These are phyloP conservation scores for Aporophyla nigra DNA, from an alignment of 2,888 invertebrate species.

Conservation along the genomic window DNA sequence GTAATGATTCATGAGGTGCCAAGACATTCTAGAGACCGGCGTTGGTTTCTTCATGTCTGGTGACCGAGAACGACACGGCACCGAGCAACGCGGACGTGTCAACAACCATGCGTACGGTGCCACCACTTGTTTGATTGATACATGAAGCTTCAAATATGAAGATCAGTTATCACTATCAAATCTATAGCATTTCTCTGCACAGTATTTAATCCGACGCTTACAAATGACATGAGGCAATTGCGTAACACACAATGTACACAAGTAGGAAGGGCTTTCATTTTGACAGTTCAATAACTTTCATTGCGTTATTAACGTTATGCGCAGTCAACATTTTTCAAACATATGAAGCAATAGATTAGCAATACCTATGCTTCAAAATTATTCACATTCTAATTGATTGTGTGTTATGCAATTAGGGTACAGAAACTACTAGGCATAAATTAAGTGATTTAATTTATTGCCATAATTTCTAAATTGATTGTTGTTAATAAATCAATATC, in stretches of 20 bases:
- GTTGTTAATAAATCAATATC: background rate
- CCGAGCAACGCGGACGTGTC: slow-evolving; percentile 68
- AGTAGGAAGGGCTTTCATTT: too few species aligned
- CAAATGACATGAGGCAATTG: background rate
- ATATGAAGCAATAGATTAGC: too few species aligned
- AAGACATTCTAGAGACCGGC: slow-evolving; percentile 14
- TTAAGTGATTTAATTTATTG: background rate
- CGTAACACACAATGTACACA: too few species aligned
- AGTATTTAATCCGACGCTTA: background rate
- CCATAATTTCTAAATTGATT: background rate
- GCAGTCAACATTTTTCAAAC: too few species aligned
- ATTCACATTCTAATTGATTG: too few species aligned
- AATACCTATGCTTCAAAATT: too few species aligned
- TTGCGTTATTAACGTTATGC: too few species aligned
- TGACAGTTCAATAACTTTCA: too few species aligned
- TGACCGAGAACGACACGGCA: slow-evolving; percentile 30
- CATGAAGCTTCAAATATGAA: slow-evolving; percentile 24
- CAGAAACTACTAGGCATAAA: background rate
- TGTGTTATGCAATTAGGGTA: too few species aligned
- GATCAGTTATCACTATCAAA: slow-evolving; percentile 13
- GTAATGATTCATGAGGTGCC: slow-evolving; percentile 31
- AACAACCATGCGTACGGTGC: slow-evolving; percentile 66
- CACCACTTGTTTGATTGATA: slow-evolving; percentile 35
- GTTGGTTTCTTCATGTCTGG: slow-evolving; percentile 20
- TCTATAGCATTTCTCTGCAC: slow-evolving; percentile 4